Percentiles rank a stretch among this genome's conserved stretches.
These are phyloP conservation scores for Ceratoteleas bidentatus DNA, from an alignment of 1,140 invertebrate species.

Conservation along the genomic window DNA sequence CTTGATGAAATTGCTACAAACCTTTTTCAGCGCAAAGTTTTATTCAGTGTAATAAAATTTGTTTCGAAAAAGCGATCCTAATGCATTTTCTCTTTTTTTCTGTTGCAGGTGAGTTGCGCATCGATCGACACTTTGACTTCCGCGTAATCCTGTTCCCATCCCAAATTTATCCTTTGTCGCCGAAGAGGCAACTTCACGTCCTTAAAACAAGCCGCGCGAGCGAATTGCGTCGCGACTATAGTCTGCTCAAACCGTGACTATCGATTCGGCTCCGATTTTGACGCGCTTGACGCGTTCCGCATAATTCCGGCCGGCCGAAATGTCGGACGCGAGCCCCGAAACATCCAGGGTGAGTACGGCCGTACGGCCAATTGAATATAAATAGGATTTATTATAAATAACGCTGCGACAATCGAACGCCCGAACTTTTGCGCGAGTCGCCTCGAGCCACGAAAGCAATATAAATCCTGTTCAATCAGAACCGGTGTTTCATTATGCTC, in stretches of 20 bases:
- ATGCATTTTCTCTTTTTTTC: constrained; percentile 52
- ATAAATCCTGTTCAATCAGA: constrained; percentile 32
- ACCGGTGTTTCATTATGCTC: constrained; percentile 6
- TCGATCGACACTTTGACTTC: constrained; percentile 49
- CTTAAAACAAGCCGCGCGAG: constrained; percentile 6
- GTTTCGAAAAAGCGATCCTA: constrained; percentile 41
- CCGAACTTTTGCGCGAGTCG: constrained; percentile 12
- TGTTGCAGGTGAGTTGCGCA: constrained; percentile 51
- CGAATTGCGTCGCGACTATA: constrained; percentile 11
- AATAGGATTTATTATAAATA: constrained; percentile 30
- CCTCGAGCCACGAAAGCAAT: not conserved
- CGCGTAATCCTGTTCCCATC: constrained; percentile 24
- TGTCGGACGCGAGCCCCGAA: not conserved
- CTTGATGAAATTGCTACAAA: not conserved
- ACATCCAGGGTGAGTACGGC: constrained; percentile 8
- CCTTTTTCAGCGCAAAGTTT: too few relatives aligned
- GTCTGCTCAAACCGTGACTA: constrained; percentile 31
- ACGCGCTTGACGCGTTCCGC: constrained; percentile 29
- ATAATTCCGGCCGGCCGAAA: constrained; percentile 25
- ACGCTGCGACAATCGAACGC: too few relatives aligned
- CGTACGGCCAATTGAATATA: constrained; percentile 15
- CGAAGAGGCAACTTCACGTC: constrained; percentile 19
- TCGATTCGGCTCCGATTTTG: constrained; percentile 32
- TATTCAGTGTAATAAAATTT: not conserved
- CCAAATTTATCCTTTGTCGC: not conserved